phyloP scores from a whole-genome alignment of 2,888 invertebrate species.

The Hetaerina titia region DNA sequence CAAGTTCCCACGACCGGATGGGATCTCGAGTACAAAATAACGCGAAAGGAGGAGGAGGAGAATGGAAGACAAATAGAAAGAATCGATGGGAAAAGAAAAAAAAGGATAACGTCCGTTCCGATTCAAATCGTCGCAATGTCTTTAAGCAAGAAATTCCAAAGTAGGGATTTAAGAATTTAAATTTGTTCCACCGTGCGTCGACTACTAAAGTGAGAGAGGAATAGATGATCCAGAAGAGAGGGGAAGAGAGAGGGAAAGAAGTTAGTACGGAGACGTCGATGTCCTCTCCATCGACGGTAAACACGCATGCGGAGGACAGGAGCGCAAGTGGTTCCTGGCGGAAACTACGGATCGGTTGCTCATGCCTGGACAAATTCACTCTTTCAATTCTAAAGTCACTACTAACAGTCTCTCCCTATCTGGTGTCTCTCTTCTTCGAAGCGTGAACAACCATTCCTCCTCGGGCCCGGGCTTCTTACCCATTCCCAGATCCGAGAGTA shows the following conservation, averaged over 20 bases:
- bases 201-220: background rate
- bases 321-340: background rate
- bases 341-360: slow-evolving; percentile 53
- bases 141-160: background rate
- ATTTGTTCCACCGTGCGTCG: background rate
- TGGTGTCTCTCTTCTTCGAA: background rate
- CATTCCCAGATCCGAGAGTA: too few relatives aligned
- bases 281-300: slow-evolving; percentile 25
- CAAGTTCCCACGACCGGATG: background rate
- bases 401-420: background rate
- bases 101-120: background rate
- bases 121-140: background rate
- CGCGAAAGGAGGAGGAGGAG: background rate
- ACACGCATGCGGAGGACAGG: background rate
- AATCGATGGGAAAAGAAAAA: background rate
- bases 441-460: background rate
- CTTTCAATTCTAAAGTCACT: slow-evolving; percentile 32
- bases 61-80: background rate
- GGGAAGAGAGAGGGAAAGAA: background rate
- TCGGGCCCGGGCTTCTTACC: background rate
- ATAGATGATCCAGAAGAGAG: background rate
- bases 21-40: background rate
- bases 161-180: background rate
- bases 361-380: slow-evolving; percentile 16
- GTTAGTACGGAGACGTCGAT: background rate